Conservation (phyloP, 2,113 vertebrate genomes). For the Callaeas wilsoni region DNA sequence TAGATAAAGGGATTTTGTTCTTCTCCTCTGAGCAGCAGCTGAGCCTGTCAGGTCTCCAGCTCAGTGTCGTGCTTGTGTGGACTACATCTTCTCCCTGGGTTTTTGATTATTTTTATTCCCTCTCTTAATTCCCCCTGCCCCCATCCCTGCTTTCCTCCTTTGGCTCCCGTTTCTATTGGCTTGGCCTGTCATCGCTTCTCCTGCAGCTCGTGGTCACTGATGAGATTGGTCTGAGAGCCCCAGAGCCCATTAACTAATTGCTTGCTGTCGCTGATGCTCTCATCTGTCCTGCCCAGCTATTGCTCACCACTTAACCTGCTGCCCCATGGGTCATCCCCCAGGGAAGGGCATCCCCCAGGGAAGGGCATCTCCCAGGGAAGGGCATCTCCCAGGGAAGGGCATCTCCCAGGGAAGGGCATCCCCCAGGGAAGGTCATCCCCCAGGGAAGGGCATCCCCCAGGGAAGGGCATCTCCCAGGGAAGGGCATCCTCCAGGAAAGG, state of each 20-base stretch:
- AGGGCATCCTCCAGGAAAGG: background rate
- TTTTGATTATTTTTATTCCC: background rate
- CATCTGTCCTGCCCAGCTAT: background rate
- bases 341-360: background rate
- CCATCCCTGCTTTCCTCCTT: background rate
- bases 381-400: background rate
- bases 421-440: background rate
- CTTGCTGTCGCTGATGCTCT: background rate
- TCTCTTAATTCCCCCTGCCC: background rate
- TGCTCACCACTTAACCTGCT: constrained; percentile 25
- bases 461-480: background rate
- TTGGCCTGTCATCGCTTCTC: constrained; percentile 10
- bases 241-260: constrained; percentile 61
- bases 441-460: background rate
- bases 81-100: background rate
- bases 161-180: background rate
- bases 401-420: too few relatives aligned
- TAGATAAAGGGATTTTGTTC: constrained; percentile 15
- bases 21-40: background rate
- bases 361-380: background rate
- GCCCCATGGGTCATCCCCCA: background rate
- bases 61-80: background rate
- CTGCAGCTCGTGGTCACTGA: background rate
- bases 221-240: constrained; percentile 33
- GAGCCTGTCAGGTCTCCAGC: background rate